These are phyloP conservation scores for Melipona quadrifasciata DNA, from an alignment of 1,140 invertebrate species.

Conservation along the genomic window DNA sequence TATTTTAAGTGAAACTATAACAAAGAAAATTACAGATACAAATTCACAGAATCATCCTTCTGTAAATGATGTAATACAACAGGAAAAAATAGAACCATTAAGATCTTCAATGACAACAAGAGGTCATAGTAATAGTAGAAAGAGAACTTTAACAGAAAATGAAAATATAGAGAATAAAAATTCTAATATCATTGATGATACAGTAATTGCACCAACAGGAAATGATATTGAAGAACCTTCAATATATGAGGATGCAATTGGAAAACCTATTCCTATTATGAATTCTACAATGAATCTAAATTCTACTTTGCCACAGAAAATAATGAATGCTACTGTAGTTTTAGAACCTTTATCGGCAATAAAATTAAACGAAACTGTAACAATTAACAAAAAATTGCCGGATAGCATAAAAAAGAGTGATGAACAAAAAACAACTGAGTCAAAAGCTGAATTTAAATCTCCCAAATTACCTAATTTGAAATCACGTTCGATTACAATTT, in stretches of 20 bases:
- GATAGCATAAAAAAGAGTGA: conserved; percentile 11
- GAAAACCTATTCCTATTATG: conserved; percentile 73
- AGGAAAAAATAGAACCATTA: background rate
- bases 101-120: background rate
- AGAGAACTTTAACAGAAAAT: background rate
- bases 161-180: background rate
- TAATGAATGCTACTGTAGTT: conserved; percentile 72
- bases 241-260: conserved; percentile 78
- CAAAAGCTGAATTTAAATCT: background rate
- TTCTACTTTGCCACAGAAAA: conserved; percentile 64
- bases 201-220: conserved; percentile 42
- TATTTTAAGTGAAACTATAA: background rate
- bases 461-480: background rate
- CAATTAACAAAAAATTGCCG: conserved; percentile 39
- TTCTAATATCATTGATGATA: conserved; percentile 60
- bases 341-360: conserved; percentile 63
- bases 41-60: background rate
- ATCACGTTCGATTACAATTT: background rate
- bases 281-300: conserved; percentile 78
- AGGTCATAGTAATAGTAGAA: conserved; percentile 14
- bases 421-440: conserved; percentile 9
- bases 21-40: background rate
- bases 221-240: conserved; percentile 71
- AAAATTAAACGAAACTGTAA: conserved; percentile 70
- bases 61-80: background rate